Conservation (phyloP, 2,113 vertebrate genomes). For the Anguilla japonica region DNA sequence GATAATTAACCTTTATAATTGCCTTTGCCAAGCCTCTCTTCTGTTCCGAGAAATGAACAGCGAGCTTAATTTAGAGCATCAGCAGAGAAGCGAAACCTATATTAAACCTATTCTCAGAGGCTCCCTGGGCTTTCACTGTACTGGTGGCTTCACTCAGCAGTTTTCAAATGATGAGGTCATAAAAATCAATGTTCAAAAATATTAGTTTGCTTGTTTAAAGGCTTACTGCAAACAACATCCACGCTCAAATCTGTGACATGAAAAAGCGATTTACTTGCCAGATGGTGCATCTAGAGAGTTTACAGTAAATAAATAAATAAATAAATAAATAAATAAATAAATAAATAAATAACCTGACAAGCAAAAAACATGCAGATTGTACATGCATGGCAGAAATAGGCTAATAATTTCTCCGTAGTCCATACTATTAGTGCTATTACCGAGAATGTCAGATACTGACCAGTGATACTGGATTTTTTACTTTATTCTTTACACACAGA, state of each 20-base stretch:
- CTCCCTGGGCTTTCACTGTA: background rate
- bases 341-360: background rate
- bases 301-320: background rate
- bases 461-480: background rate
- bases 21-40: background rate
- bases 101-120: background rate
- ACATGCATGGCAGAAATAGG: background rate
- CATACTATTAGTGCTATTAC: background rate
- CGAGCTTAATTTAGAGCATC: background rate
- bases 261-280: background rate
- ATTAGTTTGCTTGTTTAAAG: background rate
- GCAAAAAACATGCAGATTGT: background rate
- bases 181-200: background rate
- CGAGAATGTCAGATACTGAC: background rate
- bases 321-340: background rate
- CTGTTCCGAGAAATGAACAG: background rate
- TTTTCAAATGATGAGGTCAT: background rate
- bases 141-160: background rate
- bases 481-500: background rate
- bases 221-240: background rate
- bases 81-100: background rate
- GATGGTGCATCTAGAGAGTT: background rate
- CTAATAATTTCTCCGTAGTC: background rate
- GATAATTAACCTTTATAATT: slow-evolving; percentile 19
- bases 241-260: background rate